Conservation (phyloP, 2,797 vertebrate genomes). For the Phrynocephalus vlangalii region DNA sequence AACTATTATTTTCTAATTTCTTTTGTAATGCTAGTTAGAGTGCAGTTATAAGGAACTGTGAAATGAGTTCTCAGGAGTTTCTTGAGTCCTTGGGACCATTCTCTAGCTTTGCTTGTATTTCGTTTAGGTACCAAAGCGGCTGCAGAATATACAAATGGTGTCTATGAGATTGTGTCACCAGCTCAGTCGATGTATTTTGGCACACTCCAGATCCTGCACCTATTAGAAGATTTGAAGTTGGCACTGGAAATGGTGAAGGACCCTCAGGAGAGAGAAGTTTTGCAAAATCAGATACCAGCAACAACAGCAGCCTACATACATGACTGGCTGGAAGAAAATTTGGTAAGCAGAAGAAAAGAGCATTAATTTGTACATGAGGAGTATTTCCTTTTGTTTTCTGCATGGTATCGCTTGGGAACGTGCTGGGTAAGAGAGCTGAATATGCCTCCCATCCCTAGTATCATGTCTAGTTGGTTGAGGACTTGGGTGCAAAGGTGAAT, state of each 20-base stretch:
- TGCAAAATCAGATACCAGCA: slow-evolving; percentile 82
- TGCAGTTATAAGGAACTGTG: background rate
- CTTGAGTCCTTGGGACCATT: background rate
- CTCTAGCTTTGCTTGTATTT: slow-evolving; percentile 6
- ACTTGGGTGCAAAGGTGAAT: background rate
- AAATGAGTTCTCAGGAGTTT: background rate
- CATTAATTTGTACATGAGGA: slow-evolving; percentile 3
- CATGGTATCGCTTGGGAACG: background rate
- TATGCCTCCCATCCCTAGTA: no score
- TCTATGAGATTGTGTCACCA: slow-evolving; percentile 75
- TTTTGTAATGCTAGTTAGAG: background rate
- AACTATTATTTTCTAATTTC: background rate
- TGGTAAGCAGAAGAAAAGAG: slow-evolving; percentile 76
- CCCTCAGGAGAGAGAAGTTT: slow-evolving; percentile 78
- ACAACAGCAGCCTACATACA: slow-evolving; percentile 82
- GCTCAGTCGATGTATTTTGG: slow-evolving; percentile 76
- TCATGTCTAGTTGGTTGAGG: background rate
- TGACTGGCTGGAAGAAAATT: slow-evolving; percentile 82
- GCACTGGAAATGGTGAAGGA: slow-evolving; percentile 82
- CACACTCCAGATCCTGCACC: slow-evolving; percentile 82
- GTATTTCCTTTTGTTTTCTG: background rate
- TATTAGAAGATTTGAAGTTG: slow-evolving; percentile 85
- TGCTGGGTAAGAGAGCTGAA: no score
- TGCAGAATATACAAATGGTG: slow-evolving; percentile 79
- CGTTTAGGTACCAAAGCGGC: slow-evolving; percentile 84